These are phyloP conservation scores for Achroia grisella DNA, from an alignment of 1,140 invertebrate species.

Conservation along the genomic window DNA sequence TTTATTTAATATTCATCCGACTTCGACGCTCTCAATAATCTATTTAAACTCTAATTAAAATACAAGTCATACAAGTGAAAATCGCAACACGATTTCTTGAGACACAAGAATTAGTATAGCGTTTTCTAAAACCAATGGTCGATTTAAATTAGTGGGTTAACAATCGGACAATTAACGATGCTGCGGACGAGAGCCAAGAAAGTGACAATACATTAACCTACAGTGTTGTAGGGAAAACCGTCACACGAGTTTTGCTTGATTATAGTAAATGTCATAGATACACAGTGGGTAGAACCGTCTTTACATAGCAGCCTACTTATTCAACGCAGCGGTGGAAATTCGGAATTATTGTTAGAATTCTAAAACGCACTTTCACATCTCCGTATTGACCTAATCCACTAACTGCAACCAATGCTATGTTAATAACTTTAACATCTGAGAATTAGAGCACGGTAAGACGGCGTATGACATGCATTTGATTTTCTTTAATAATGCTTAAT, in stretches of 20 bases:
- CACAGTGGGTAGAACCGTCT: conserved; percentile 23
- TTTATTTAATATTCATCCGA: background rate
- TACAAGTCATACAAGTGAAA: conserved; percentile 28
- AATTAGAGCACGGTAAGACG: too few species aligned
- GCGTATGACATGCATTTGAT: too few species aligned
- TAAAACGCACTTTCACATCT: too few species aligned
- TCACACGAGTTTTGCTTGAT: conserved; percentile 66
- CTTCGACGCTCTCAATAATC: background rate
- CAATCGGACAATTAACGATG: conserved; percentile 65
- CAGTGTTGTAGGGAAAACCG: conserved; percentile 63
- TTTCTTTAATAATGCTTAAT: too few species aligned
- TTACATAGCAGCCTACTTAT: background rate
- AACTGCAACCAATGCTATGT: too few species aligned
- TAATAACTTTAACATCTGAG: too few species aligned
- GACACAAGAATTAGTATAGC: conserved; percentile 21
- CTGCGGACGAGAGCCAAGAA: conserved; percentile 52
- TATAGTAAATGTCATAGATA: conserved; percentile 36
- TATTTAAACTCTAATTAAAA: conserved; percentile 19
- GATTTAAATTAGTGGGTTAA: conserved; percentile 68
- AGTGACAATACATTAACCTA: conserved; percentile 69
- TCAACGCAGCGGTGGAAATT: too few species aligned
- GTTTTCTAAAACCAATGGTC: conserved; percentile 44
- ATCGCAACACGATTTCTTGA: conserved; percentile 15
- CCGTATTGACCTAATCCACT: too few species aligned
- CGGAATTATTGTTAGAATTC: too few species aligned